Percentiles rank a stretch among this genome's conserved stretches.
Evolutionary conservation across 2,113 vertebrate species (phyloP).

Genomic region (Tautogolabrus adspersus): DNA sequence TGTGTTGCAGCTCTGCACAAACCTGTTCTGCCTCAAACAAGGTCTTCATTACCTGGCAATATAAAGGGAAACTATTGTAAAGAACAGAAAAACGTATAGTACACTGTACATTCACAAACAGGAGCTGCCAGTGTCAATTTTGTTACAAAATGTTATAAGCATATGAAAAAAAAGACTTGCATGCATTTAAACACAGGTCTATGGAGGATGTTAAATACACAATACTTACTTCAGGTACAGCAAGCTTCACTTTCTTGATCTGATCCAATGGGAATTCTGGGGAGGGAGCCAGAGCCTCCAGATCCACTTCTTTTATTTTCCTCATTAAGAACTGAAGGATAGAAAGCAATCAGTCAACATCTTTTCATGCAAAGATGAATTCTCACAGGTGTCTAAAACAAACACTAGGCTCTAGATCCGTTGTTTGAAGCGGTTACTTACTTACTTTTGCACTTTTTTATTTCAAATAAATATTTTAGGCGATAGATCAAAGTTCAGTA

Average conservation of each 20-base stretch:
- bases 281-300: conserved; percentile 68
- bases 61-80: background rate
- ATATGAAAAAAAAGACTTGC: no score
- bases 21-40: conserved; percentile 79
- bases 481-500: no score
- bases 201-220: background rate
- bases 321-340: conserved; percentile 77
- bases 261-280: conserved; percentile 74
- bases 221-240: conserved; percentile 77
- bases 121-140: background rate
- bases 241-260: conserved; percentile 74
- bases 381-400: no score
- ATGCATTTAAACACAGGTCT: no score
- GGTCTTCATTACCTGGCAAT: conserved; percentile 76
- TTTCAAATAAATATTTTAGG: no score
- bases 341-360: conserved; percentile 2
- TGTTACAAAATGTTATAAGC: background rate
- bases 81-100: background rate
- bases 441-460: no score
- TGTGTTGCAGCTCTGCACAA: conserved; percentile 81
- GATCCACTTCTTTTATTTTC: conserved; percentile 80
- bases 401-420: no score
- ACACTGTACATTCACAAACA: background rate
- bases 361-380: no score
- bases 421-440: no score